phyloP scores from a whole-genome alignment of 2,888 invertebrate genomes.

The Hirtodrosophila histrioides region DNA sequence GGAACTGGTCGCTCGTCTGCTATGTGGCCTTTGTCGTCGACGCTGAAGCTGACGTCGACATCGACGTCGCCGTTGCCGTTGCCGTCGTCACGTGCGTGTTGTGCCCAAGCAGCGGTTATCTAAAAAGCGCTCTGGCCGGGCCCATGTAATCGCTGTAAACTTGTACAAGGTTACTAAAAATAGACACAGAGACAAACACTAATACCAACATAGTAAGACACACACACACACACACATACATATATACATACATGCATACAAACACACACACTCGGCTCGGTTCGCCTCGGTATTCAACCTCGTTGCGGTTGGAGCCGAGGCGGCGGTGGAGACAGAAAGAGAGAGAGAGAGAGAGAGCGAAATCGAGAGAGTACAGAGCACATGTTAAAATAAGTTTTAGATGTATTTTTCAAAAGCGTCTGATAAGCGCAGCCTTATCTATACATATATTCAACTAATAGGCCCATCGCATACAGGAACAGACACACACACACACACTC shows the following conservation, averaged over 20 bases:
- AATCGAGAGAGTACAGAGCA: constrained; percentile 27
- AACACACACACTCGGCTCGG: constrained; percentile 14
- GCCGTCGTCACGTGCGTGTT: constrained; percentile 58
- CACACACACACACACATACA: neutral
- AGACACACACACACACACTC: neutral
- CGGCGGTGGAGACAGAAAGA: neutral
- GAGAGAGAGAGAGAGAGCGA: constrained; percentile 1
- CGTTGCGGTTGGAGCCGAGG: constrained; percentile 28
- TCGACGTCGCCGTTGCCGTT: constrained; percentile 19
- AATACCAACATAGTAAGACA: constrained; percentile 4
- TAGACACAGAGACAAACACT: constrained; percentile 37
- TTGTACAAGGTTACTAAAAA: constrained; percentile 66
- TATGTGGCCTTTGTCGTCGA: constrained; percentile 36
- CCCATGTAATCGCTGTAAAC: constrained; percentile 66
- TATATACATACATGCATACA: constrained; percentile 5
- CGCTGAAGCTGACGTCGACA: constrained; percentile 20
- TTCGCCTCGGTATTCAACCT: constrained; percentile 37
- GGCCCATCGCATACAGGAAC: constrained; percentile 5
- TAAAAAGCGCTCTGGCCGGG: constrained; percentile 56
- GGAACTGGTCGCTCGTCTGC: constrained; percentile 45
- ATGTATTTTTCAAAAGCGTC: constrained; percentile 70
- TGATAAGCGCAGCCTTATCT: constrained; percentile 72
- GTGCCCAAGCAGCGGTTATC: constrained; percentile 44
- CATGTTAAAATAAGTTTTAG: constrained; percentile 65
- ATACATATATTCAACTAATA: constrained; percentile 63